Evolutionary conservation across 2,888 invertebrate species (phyloP).

Genomic region (Ceraclea dissimilis): DNA sequence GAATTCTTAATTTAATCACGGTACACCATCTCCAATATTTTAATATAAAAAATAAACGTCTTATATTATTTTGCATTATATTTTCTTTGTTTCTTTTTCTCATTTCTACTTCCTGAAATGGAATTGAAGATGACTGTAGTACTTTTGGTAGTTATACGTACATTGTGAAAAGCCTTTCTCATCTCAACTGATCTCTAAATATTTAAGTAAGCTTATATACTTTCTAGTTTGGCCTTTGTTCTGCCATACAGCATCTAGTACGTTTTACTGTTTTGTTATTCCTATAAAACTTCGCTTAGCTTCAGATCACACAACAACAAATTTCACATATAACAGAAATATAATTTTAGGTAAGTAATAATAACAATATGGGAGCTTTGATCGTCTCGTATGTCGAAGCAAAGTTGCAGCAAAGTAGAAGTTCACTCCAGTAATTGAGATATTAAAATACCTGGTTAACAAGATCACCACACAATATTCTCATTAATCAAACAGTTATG

Average conservation of each 20-base stretch:
- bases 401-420: too few relatives aligned
- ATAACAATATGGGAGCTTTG: neutral
- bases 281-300: neutral
- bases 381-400: too few relatives aligned
- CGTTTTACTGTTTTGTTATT: conserved; percentile 1
- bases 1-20: too few relatives aligned
- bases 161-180: conserved; percentile 7
- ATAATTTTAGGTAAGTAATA: neutral
- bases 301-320: neutral
- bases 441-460: too few relatives aligned
- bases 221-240: conserved; percentile 20
- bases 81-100: neutral
- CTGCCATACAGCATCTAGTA: neutral
- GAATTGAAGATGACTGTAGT: conserved; percentile 14
- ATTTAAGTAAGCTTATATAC: conserved; percentile 19
- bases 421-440: too few relatives aligned
- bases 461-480: too few relatives aligned
- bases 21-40: too few relatives aligned
- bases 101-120: conserved; percentile 12
- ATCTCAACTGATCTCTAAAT: conserved; percentile 19
- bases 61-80: neutral
- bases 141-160: neutral
- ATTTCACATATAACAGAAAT: neutral
- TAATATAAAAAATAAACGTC: neutral
- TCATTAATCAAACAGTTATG: too few relatives aligned